phyloP scores from a whole-genome alignment of 2,888 invertebrate genomes.

The Trichacis sp. region DNA sequence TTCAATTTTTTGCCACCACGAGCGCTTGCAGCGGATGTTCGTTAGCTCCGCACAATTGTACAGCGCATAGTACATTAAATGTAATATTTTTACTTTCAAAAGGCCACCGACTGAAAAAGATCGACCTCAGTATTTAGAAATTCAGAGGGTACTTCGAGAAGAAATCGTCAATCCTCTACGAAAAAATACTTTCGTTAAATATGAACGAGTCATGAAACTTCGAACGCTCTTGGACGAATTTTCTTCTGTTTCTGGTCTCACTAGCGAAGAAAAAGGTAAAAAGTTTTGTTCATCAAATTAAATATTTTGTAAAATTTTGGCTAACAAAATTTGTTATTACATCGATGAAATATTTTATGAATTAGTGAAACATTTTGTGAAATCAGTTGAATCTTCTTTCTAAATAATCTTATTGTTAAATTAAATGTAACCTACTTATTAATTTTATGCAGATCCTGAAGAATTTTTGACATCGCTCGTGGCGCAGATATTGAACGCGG shows the following conservation, averaged over 20 bases:
- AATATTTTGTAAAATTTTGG: too few relatives aligned
- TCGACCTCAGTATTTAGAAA: constrained; percentile 75
- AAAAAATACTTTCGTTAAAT: constrained; percentile 89
- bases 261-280: constrained; percentile 90
- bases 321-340: too few relatives aligned
- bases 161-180: constrained; percentile 97
- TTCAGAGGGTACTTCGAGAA: constrained; percentile 89
- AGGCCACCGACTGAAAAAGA: constrained; percentile 71
- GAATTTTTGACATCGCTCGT: constrained; percentile 95
- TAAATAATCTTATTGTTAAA: too few relatives aligned
- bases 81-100: background rate
- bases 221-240: constrained; percentile 87
- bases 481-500: constrained; percentile 89
- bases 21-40: too few relatives aligned
- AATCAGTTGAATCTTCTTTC: too few relatives aligned
- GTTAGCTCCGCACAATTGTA: too few relatives aligned
- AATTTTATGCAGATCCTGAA: constrained; percentile 88
- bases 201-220: constrained; percentile 96
- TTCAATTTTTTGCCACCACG: too few relatives aligned
- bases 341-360: too few relatives aligned
- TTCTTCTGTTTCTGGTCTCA: constrained; percentile 91
- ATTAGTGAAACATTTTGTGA: too few relatives aligned
- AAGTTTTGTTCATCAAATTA: too few relatives aligned
- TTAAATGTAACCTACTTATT: too few relatives aligned
- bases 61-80: too few relatives aligned